A percentile compares a stretch with the other conserved stretches of the same genome.
Evolutionary conservation across 2,113 vertebrate genomes (phyloP).

Genomic region (Chelonoidis abingdonii): DNA sequence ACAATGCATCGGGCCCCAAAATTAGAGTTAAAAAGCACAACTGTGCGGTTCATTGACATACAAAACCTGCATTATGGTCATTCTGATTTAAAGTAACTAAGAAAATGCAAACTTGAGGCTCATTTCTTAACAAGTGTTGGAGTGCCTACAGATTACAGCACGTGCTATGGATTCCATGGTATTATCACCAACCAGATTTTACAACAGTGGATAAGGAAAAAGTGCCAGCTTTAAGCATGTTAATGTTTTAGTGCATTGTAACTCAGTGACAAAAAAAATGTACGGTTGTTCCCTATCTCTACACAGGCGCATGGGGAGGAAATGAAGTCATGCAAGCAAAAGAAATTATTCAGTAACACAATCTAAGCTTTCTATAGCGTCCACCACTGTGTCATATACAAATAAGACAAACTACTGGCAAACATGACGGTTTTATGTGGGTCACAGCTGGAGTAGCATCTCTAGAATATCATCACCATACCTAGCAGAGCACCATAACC

Average conservation of each 20-base stretch:
- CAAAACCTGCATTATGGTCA: background rate
- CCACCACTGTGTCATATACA: background rate
- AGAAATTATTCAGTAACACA: background rate
- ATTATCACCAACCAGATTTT: background rate
- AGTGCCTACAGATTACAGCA: background rate
- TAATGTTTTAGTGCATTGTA: background rate
- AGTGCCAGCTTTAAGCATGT: background rate
- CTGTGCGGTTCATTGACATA: background rate
- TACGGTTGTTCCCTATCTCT: background rate
- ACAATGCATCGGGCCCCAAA: background rate
- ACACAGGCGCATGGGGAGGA: background rate
- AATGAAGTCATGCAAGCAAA: background rate
- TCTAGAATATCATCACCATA: background rate
- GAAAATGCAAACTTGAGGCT: background rate
- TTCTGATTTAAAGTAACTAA: background rate
- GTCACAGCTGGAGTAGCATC: background rate
- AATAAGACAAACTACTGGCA: slow-evolving; percentile 11
- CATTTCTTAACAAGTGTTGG: background rate
- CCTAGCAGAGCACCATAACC: slow-evolving; percentile 15
- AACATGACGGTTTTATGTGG: background rate
- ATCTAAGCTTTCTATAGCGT: background rate
- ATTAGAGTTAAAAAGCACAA: background rate
- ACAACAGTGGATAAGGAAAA: background rate
- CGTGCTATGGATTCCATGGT: background rate
- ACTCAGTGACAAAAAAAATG: background rate